Conservation (phyloP, 2,113 vertebrate species). For the Ptilonorhynchus violaceus region DNA sequence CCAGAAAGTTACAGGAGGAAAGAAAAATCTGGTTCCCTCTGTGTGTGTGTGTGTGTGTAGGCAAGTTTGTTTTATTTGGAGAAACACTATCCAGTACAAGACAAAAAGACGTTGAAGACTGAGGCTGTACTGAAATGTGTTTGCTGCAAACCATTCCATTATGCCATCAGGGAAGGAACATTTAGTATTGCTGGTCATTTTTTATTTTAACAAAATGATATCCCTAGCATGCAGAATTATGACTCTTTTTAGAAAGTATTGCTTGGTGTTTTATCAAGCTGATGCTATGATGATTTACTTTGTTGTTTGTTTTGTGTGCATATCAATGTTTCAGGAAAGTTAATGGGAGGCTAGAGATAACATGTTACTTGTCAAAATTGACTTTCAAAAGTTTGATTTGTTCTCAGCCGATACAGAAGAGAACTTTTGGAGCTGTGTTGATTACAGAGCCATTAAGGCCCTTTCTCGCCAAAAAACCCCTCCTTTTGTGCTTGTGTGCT, state of each 20-base stretch:
- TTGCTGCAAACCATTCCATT: not conserved
- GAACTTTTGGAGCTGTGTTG: slow-evolving; percentile 25
- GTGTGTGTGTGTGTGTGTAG: not conserved
- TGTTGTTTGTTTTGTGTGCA: not conserved
- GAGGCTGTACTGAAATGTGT: not conserved
- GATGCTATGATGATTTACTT: not conserved
- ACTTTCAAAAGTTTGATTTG: slow-evolving; percentile 40
- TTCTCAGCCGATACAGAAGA: slow-evolving; percentile 1
- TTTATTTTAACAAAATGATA: not conserved
- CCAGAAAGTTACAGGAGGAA: not conserved
- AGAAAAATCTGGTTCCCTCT: not conserved
- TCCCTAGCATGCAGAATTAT: not conserved
- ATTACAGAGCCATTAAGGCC: slow-evolving; percentile 28
- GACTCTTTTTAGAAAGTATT: not conserved
- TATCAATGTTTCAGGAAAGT: not conserved
- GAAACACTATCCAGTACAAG: not conserved
- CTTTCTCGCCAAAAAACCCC: not conserved
- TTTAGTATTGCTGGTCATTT: not conserved
- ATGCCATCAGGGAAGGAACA: not conserved
- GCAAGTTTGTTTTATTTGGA: not conserved
- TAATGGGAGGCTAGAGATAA: not conserved
- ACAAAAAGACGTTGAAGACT: not conserved
- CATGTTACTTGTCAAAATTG: not conserved
- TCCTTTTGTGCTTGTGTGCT: slow-evolving; percentile 9
- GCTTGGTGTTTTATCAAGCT: slow-evolving; percentile 4